phyloP scores from a whole-genome alignment of 1,140 invertebrate genomes.

The Contarinia nasturtii region DNA sequence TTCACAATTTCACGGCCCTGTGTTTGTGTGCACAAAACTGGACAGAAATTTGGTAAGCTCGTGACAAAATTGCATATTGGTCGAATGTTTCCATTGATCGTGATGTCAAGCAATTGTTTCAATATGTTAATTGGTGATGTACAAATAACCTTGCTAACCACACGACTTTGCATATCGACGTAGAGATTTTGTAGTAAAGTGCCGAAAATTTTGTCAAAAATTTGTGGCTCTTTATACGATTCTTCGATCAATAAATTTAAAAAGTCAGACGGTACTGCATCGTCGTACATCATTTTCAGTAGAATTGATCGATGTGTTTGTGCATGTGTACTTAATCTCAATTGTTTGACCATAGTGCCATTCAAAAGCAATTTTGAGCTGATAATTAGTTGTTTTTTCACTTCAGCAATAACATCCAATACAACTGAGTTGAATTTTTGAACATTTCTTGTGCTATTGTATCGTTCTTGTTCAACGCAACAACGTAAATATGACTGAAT shows the following conservation, averaged over 20 bases:
- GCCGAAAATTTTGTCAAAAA: slow-evolving; percentile 42
- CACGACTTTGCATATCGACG: slow-evolving; percentile 44
- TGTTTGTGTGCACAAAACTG: slow-evolving; percentile 41
- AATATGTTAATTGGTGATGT: slow-evolving; percentile 42
- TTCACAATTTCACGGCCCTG: slow-evolving; percentile 64
- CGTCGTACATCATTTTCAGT: slow-evolving; percentile 21
- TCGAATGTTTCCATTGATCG: slow-evolving; percentile 34
- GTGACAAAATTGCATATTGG: slow-evolving; percentile 65
- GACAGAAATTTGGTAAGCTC: slow-evolving; percentile 53
- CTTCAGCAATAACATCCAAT: background rate
- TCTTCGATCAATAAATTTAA: slow-evolving; percentile 35
- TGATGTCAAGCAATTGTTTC: slow-evolving; percentile 51
- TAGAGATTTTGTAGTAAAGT: slow-evolving; percentile 51
- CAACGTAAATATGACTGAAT: background rate
- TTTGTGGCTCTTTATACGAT: slow-evolving; percentile 40
- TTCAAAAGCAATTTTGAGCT: background rate
- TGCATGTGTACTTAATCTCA: background rate
- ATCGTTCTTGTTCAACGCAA: background rate
- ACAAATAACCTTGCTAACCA: slow-evolving; percentile 48
- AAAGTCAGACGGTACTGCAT: slow-evolving; percentile 32
- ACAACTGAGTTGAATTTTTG: background rate
- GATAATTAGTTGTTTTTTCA: background rate
- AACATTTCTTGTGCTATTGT: background rate
- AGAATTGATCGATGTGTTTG: slow-evolving; percentile 4
- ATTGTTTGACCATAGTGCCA: background rate